Base-by-base conservation (phyloP, 1,140 invertebrate species). In the Hylaeus anthracinus region DNA sequence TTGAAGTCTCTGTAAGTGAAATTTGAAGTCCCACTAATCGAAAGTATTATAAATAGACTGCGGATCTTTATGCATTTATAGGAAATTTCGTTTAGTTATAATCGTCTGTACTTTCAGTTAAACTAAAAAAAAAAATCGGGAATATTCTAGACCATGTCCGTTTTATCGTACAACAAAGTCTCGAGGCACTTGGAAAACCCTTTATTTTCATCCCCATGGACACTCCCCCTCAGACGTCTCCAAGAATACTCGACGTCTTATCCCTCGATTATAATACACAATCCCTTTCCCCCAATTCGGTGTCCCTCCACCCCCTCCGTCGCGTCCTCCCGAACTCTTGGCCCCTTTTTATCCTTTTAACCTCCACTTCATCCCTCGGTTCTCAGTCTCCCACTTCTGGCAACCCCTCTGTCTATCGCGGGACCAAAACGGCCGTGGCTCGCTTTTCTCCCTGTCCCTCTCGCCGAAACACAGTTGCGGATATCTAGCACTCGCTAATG, bases 401-500 rank as follows among this genome's bases (percentile, higher is more conserved):
- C 76, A 56, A 55, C 61, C 70, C 61, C 77, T 79, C 69, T 81
- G 79, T 58, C 84, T 76, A 84, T 84, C 72, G 74, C 45, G 73
- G 67, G 56, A 74, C 83, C 75, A 83, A 85, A 83, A 72, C 86
- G 72, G 5, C 39, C 14, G 12, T 48, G 9, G n/a, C 53, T 66
- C 63, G 2, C 8, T 12, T 53, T 48, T 69, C 51, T 58, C 10
- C 53, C 81, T 58, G 48, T 79, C 63, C 61, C 48, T 51, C 53
- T 60, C 43, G 55, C 45, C 65, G 76, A 86, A 85, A 86, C 70
- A 86, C 70, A 86, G 61, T 85, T 61, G 67, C 65, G 72, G 72
- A 60, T 64, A 84, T 87, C 84, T 79, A 76, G 81, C 83, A 72
- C 81, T 88, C 89, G 82, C 87, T 90, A 90, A 90, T 90, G 89